Evolutionary conservation across 1,140 invertebrate genomes (phyloP).

Genomic region (Pectinophora gossypiella): DNA sequence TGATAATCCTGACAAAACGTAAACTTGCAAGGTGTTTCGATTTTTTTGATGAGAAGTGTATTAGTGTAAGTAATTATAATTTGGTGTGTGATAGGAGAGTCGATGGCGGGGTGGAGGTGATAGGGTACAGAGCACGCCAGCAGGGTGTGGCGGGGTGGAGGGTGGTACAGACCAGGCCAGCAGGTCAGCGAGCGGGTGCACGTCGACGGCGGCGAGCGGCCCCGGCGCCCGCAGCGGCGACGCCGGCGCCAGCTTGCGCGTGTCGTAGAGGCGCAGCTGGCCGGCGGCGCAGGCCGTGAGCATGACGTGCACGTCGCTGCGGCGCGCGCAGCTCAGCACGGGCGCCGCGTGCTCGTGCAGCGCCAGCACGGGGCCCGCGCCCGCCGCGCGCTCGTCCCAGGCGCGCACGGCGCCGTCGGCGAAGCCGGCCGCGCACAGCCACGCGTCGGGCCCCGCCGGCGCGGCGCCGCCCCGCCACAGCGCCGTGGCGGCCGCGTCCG

Average conservation of each 20-base stretch:
- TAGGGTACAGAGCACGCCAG: too few species aligned
- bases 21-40: too few species aligned
- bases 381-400: conserved; percentile 60
- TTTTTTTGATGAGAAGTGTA: too few species aligned
- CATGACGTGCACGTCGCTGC: conserved; percentile 33
- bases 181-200: conserved; percentile 86
- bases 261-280: conserved; percentile 88
- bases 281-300: conserved; percentile 79
- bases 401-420: conserved; percentile 71
- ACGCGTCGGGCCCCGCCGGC: conserved; percentile 1
- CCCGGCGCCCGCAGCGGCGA: conserved; percentile 79
- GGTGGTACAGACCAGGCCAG: conserved; percentile 84
- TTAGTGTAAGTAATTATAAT: too few species aligned
- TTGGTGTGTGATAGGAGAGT: too few species aligned
- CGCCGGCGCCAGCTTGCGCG: conserved; percentile 81
- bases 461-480: neutral
- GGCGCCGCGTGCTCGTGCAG: conserved; percentile 27
- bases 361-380: conserved; percentile 46
- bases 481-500: conserved; percentile 23
- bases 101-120: too few species aligned
- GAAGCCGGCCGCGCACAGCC: conserved; percentile 61
- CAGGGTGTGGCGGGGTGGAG: neutral
- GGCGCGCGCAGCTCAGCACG: conserved; percentile 46
- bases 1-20: too few species aligned
- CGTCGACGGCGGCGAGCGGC: conserved; percentile 87